Base-by-base conservation (phyloP, 2,797 vertebrate genomes). In the Ciconia nigra region DNA sequence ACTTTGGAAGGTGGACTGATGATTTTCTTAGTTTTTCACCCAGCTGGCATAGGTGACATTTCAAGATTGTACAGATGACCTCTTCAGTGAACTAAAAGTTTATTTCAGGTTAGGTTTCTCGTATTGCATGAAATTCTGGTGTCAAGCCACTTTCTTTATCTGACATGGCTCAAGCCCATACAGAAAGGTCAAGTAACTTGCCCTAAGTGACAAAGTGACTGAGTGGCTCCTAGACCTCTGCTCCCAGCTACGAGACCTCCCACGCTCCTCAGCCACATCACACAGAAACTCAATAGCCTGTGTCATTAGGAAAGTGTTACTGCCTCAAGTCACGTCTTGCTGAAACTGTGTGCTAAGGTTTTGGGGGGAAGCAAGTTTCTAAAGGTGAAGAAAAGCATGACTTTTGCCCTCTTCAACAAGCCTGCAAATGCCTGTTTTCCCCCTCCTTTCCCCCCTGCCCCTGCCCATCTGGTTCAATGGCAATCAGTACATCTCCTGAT, bases 131-230 rank as follows among this genome's bases (percentile, higher is more conserved):
- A 83, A 78, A 81, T 44, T 54, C 72, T 86, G 16, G 15, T 89
- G 72, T 88, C 31, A 70, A 57, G 49, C 22, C 58, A 17, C 76
- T 86, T 77, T 57, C 67, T 79, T 72, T 66, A 80, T 58, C 89
- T 88, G 89, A 86, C 63, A 31, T 0, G 2, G 69, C 87, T 65
- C 42, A 83, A 83, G 65, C 31, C 41, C 62, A 8, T 39, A 33
- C 13, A 86, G 35, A 78, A 94, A 95, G 95, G 93, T 95, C 94
- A 96, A 90, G 69, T 19, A 59, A 79, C 90, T 95, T 86, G 84
- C 79, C 93, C 89, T 76, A 49, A 79, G 84, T 94, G 95, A 76
- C 97, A 97, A 74, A 91, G 71, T 96, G 95, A 96, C 81, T 72
- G 86, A 96, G 90, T 76, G 84, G 37, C 71, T 91, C 65, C 87